Evolutionary conservation across 2,888 invertebrate species (phyloP).

Genomic region (Hesperia comma): DNA sequence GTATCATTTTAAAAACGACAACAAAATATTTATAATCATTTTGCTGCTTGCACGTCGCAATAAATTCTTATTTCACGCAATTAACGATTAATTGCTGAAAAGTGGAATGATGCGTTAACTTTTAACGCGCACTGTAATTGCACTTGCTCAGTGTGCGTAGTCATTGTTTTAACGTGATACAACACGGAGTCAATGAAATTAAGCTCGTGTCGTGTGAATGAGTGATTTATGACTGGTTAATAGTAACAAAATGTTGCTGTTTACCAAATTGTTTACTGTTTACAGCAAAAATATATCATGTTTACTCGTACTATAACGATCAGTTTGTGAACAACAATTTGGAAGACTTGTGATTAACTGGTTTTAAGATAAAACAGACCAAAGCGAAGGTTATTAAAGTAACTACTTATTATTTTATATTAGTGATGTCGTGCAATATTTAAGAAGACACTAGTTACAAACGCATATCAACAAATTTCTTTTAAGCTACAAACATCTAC

Average conservation of each 20-base stretch:
- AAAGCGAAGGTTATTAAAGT: too few relatives aligned
- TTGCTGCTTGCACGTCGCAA: conserved; percentile 24
- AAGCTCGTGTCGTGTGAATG: conserved; percentile 23
- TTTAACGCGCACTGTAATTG: conserved; percentile 30
- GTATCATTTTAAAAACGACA: conserved; percentile 1
- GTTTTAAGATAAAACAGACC: too few relatives aligned
- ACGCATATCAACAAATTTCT: too few relatives aligned
- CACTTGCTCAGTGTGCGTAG: conserved; percentile 13
- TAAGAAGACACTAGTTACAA: too few relatives aligned
- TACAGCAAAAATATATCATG: conserved; percentile 3
- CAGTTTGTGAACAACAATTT: too few relatives aligned
- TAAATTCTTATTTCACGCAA: conserved; percentile 36
- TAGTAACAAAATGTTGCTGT: conserved; percentile 37
- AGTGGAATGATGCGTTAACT: conserved; percentile 24
- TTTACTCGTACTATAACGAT: too few relatives aligned
- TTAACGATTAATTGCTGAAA: conserved; percentile 37
- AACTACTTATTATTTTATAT: too few relatives aligned
- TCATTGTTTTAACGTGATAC: conserved; percentile 10
- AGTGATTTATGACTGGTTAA: conserved; percentile 42
- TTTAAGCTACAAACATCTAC: too few relatives aligned
- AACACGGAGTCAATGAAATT: conserved; percentile 23
- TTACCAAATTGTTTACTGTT: conserved; percentile 11
- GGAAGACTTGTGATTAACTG: too few relatives aligned
- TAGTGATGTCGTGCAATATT: too few relatives aligned
- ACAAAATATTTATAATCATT: conserved; percentile 36